Evolutionary conservation across 2,888 invertebrate species (phyloP), one percentile per base, ranked within the genome.

Genomic region (Dioctria linearis): DNA sequence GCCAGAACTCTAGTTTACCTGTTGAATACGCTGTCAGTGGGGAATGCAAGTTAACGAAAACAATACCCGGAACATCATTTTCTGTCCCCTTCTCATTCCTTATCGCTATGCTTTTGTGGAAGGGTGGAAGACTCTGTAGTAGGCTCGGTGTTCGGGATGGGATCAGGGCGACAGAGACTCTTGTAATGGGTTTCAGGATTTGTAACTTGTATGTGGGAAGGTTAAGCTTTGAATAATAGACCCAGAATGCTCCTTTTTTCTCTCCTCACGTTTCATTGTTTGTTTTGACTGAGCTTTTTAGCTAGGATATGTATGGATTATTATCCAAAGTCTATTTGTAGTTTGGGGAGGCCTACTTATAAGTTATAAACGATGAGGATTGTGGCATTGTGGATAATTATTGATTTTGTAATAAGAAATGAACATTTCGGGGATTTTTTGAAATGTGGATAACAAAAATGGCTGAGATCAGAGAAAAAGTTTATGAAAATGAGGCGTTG

Each of bases 1-100:
- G 67, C 54, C 78, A 80, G 79, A 79, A 80, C 71, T 79, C 80
- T 79, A 57, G 11, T 79, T 80, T 80, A 82, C 82, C 82, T 82
- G 82, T 82, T 82, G 82, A 82, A 80, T 80, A 69, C 66, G 63
- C 76, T 76, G 76, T 63, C 63, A 76, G 63, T 76, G 49, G 76
- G 46, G 76, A 76, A 76, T 76, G 76, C 76, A 76, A 76, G 73
- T 76, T 61, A 76, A 46, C 63, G 63, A 76, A 76, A 63, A 76
- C 76, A 76, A 76, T 76, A 63, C 76, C 63, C 49, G 49, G 76
- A 76, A 76, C 49, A 76, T 76, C 51, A 13, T 54, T 54, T 54
- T 37, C 73, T 49, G 46, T 37, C 63, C 37, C 63, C 39, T 9
- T 49, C 11, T 8, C n/a, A 63, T 5, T 63, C 76, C 59, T 42